Percentiles rank a stretch among this genome's conserved stretches.
These are phyloP conservation scores for Microcebus ravelobensis DNA, from an alignment of 2,113 vertebrate species.

Conservation along the genomic window DNA sequence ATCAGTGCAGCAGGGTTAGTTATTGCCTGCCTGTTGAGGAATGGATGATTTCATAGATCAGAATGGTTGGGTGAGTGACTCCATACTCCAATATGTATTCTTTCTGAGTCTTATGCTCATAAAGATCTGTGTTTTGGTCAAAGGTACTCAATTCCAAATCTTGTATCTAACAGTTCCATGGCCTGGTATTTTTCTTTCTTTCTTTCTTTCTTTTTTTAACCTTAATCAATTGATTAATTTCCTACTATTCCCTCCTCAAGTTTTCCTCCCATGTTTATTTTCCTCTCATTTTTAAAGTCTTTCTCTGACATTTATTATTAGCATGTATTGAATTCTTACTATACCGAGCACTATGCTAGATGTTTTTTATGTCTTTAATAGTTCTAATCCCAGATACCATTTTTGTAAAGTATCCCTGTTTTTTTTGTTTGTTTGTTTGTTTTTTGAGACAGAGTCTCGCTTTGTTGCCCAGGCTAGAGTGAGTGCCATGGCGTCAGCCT, in stretches of 20 bases:
- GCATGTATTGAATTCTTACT: background rate
- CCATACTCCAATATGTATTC: background rate
- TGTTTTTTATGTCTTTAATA: background rate
- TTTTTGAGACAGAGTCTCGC: too few relatives aligned
- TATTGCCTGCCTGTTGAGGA: background rate
- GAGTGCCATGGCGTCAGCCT: too few relatives aligned
- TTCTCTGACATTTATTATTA: constrained; percentile 10
- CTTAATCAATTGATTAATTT: background rate
- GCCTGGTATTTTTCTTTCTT: background rate
- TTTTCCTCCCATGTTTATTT: constrained; percentile 4
- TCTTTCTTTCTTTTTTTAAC: background rate
- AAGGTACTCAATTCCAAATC: constrained; percentile 28
- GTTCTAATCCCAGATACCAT: background rate
- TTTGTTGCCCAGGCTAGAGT: too few relatives aligned
- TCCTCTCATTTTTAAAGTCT: background rate
- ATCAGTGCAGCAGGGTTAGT: background rate
- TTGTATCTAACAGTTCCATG: background rate
- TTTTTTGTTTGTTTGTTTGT: too few relatives aligned
- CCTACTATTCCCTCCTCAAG: background rate
- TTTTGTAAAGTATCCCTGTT: background rate
- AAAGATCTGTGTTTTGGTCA: background rate
- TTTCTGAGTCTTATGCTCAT: constrained; percentile 21
- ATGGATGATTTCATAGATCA: constrained; percentile 25
- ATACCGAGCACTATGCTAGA: background rate
- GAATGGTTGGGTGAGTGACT: background rate